Evolutionary conservation across 2,888 invertebrate species (phyloP).

Genomic region (Diarsia dahlii): DNA sequence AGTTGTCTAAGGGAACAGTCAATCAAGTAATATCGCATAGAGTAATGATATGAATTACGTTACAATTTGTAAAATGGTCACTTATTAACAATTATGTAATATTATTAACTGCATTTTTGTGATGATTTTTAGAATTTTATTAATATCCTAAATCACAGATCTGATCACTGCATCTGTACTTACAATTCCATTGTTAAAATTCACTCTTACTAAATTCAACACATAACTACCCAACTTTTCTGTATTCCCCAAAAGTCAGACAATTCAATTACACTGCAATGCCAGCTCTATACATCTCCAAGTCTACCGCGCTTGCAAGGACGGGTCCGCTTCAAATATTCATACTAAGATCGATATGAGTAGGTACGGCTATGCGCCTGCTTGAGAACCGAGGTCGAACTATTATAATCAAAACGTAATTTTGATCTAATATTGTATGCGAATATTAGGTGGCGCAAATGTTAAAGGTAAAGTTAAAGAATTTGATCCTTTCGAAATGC

Average conservation of each 20-base stretch:
- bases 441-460: constrained; percentile 62
- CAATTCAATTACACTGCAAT: constrained; percentile 39
- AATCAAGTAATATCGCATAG: too few relatives aligned
- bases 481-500: constrained; percentile 54
- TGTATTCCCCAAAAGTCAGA: constrained; percentile 20
- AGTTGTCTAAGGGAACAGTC: not conserved
- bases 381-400: constrained; percentile 79
- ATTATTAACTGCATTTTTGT: too few relatives aligned
- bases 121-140: too few relatives aligned
- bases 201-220: not conserved
- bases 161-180: not conserved
- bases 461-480: constrained; percentile 61
- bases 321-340: constrained; percentile 87
- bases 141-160: not conserved
- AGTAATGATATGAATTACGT: too few relatives aligned
- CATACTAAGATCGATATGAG: constrained; percentile 88
- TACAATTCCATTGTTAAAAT: not conserved
- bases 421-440: constrained; percentile 84
- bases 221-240: not conserved
- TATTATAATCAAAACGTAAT: constrained; percentile 87
- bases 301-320: constrained; percentile 82
- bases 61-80: too few relatives aligned
- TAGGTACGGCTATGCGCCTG: constrained; percentile 79
- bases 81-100: too few relatives aligned
- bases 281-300: constrained; percentile 57